Evolutionary conservation across 2,113 vertebrate genomes (phyloP), one percentile per base, ranked within the genome.

Genomic region (Sapayoa aenigma): DNA sequence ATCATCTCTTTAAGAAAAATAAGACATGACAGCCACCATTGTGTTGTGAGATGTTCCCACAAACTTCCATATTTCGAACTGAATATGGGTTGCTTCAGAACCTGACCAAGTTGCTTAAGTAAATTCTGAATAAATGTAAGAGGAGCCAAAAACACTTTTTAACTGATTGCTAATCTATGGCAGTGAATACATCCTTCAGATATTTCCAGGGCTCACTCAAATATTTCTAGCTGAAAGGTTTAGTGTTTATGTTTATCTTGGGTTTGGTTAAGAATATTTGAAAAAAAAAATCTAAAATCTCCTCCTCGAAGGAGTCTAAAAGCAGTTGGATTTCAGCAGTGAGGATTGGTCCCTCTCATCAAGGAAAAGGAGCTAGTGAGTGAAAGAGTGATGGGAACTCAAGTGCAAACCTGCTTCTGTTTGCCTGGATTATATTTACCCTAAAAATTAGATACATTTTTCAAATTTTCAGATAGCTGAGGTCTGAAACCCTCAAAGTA

Each of bases 101-200:
- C 16, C 50, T 46, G 60, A 77, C 60, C 21, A 50, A 65, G 56
- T 72, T 88, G 59, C 27, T 84, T 31, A 58, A 95, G 56, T 44
- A 93, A 81, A 83, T 78, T 94, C 44, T 78, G 86, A 88, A 78
- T 75, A 94, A 87, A 90, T 74, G 25, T 55, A 37, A 89, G 33
- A 80, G 33, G 27, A 90, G 46, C 49, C 52, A 87, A 80, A 93
- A 93, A 60, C 22, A 60, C 8, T 86, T 77, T 77, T 39, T 49
- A 92, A 49, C 25, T 88, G 79, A 72, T 90, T 91, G 71, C 56
- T 92, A 59, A 81, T 94, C 65, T 90, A 42, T 19, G 12, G 12
- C 33, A 52, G 14, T 67, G 52, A 88, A 77, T 81, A 33, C 9
- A 71, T 62, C 21, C 17, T 71, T 93, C 68, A 71, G 47, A 79